Base-by-base conservation (phyloP, 2,113 vertebrate species). In the Camelus bactrianus region DNA sequence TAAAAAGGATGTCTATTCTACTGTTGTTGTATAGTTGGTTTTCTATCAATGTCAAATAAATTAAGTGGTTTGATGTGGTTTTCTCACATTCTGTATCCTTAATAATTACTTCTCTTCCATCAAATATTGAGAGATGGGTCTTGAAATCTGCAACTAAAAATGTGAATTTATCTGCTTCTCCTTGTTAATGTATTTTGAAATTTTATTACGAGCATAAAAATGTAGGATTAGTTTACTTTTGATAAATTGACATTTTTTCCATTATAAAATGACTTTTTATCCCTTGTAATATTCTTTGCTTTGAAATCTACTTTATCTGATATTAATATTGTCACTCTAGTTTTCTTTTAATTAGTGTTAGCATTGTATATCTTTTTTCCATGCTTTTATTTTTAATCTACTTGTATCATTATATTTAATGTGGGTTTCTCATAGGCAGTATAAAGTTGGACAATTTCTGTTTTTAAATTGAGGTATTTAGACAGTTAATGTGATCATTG, bases 171-270 rank as follows among this genome's bases (percentile, higher is more conserved):
- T 91, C 24, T 84, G 19, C 91, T 60, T 69, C 50, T 69, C 24
- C n/a, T 91, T 67, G 86, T 24, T 84, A 75, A 50, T 89, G 26
- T 14, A 82, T 72, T 82, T 67, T 82, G 58, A 89, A 83, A 89
- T 2, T 75, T 26, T 56, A 77, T 77, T 48, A n/a, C 6, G 19
- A 30, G 9, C 46, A 84, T 92, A 54, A 58, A 91, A 77, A 13
- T 85, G 91, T 69, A 84, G 12, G 3, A 32, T 52, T 26, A 32
- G 58, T 38, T 6, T 32, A 6, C 20, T 56, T 56, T 94, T 75
- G 35, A 75, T 50, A 67, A 89, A 72, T 28, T 82, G 32, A 89
- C 20, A 89, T 3, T 9, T 89, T 94, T 89, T 90, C 69, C 69
- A 83, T 30, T 67, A 58, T 42, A 67, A 67, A 94, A 75, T 38